Base-by-base conservation (phyloP, 2,113 vertebrate genomes). In the Colius striatus region DNA sequence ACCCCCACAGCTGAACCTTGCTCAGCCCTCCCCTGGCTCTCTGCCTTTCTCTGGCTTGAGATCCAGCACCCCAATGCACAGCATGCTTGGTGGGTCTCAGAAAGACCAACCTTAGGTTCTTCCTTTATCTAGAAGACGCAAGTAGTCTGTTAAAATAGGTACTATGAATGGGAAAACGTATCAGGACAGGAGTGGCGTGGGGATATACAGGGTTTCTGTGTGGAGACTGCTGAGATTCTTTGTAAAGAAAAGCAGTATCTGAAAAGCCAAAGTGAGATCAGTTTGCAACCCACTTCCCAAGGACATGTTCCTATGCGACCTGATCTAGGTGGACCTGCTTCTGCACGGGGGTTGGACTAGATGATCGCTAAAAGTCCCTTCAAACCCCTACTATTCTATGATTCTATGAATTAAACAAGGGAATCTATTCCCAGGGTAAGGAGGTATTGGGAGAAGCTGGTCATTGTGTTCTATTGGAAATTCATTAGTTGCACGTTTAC, bases 1-100 rank as follows among this genome's bases (percentile, higher is more conserved):
- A 30, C 9, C 65, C 20, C 32, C 0, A 1, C 0, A 2, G 14
- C 41, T 65, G 12, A 80, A 11, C 9, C 6, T 47, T 36, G 32
- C 2, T 2, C 2, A 41, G 38, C 26, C 47, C 1, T 2, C 23
- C 30, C 17, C 34, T 7, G 15, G 11, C 15, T 9, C 11, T 80
- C 47, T 65, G 34, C 27, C 13, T 62, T 90, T 73, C 34, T 48
- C n/a, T n/a, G 45, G 26, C 41, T 26, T 87, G 26, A 82, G 6
- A 65, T 61, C 6, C 47, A 68, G 18, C 7, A n/a, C 13, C 26
- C 13, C 50, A n/a, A 53, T 11, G 25, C 27, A 62, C 7, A 45
- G 21, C 11, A 36, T 53, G 70, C 3, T 70, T 32, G 60, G 26
- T 13, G 74, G 66, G 7, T 38, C n/a, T 74, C 32, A 84, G 22